Evolutionary conservation across 2,113 vertebrate species (phyloP).

Genomic region (Progne subis): DNA sequence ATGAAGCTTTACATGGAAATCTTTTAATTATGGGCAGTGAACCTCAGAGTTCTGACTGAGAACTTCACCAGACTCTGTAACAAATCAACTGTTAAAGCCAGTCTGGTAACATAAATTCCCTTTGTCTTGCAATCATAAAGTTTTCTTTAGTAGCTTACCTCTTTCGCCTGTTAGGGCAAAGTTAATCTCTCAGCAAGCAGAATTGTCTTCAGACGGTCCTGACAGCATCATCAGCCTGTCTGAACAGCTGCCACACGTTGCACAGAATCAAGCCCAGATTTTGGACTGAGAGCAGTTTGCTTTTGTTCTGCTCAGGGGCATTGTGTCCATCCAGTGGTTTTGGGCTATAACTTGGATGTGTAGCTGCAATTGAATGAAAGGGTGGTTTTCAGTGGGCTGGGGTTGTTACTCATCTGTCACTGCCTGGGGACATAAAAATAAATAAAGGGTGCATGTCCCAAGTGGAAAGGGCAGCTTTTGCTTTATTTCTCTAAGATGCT

Average conservation of each 20-base stretch:
- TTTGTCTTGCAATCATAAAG: background rate
- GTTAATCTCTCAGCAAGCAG: background rate
- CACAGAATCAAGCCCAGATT: background rate
- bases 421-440: background rate
- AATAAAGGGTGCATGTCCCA: background rate
- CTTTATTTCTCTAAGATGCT: background rate
- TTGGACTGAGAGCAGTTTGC: background rate
- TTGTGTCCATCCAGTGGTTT: rapidly evolving
- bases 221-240: background rate
- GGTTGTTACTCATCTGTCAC: background rate
- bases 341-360: background rate
- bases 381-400: background rate
- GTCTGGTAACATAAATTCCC: background rate
- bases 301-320: background rate
- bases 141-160: background rate
- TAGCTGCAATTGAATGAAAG: background rate
- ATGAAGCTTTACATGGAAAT: background rate
- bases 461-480: background rate
- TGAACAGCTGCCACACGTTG: background rate
- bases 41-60: background rate
- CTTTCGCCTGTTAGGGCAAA: background rate
- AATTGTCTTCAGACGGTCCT: background rate
- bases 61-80: background rate
- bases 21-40: background rate
- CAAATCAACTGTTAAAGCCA: background rate